Conservation (phyloP, 2,113 vertebrate species). For the Epinephelus cyanopodus region DNA sequence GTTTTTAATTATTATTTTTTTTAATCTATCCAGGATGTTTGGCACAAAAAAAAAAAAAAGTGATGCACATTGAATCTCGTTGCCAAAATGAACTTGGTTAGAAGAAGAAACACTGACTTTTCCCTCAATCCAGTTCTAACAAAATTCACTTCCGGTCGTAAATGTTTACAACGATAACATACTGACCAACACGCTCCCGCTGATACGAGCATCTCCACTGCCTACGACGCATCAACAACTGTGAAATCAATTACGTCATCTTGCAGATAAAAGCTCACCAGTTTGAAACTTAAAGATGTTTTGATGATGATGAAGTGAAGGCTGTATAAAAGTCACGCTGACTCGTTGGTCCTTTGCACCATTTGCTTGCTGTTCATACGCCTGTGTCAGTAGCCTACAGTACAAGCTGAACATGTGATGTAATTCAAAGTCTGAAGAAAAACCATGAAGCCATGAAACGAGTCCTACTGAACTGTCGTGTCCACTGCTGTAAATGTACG, state of each 20-base stretch:
- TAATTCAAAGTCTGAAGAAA: conserved; percentile 64
- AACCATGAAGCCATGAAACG: conserved; percentile 26
- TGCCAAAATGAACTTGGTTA: conserved; percentile 64
- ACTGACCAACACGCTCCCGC: conserved; percentile 74
- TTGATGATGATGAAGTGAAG: conserved; percentile 36
- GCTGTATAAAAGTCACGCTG: conserved; percentile 57
- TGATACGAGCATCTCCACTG: conserved; percentile 67
- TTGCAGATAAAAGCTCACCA: conserved; percentile 19
- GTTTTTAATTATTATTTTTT: conserved; percentile 73
- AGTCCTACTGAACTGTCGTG: conserved; percentile 59
- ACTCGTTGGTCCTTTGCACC: conserved; percentile 51
- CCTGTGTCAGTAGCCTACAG: conserved; percentile 63
- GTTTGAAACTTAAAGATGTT: conserved; percentile 18
- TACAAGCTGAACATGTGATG: conserved; percentile 68
- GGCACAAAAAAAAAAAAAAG: conserved; percentile 59
- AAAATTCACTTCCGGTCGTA: conserved; percentile 78
- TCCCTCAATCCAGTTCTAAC: conserved; percentile 58
- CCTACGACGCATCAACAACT: conserved; percentile 64
- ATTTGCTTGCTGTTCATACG: conserved; percentile 72
- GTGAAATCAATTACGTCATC: conserved; percentile 44
- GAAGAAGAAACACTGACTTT: conserved; percentile 57
- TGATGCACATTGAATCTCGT: conserved; percentile 57
- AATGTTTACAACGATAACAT: conserved; percentile 81
- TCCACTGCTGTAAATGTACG: conserved; percentile 69
- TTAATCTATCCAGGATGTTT: conserved; percentile 59